A percentile compares a stretch with the other conserved stretches of the same genome.
phyloP scores from a whole-genome alignment of 2,888 invertebrate species.

The Cheilosia vernalis region DNA sequence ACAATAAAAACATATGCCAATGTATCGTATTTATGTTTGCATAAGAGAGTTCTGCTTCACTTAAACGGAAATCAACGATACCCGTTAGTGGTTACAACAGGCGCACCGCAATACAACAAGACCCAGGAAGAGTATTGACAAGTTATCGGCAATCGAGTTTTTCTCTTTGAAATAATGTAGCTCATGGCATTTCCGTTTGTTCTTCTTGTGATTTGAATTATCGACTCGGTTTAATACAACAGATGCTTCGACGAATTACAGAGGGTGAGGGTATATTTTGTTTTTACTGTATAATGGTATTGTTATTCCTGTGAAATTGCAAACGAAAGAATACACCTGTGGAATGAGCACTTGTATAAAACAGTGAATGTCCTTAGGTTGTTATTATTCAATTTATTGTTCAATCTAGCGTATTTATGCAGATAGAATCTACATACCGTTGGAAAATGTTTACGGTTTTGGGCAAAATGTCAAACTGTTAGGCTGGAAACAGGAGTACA shows the following conservation, averaged over 20 bases:
- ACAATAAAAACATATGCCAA: conserved; percentile 7
- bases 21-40: conserved; percentile 31
- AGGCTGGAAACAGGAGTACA: too few relatives aligned
- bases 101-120: conserved; percentile 11
- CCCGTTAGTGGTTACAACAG: conserved; percentile 42
- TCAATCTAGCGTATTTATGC: neutral
- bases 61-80: conserved; percentile 57
- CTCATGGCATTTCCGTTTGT: neutral
- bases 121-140: neutral
- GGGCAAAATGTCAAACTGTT: too few relatives aligned
- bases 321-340: neutral
- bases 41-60: conserved; percentile 53
- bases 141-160: conserved; percentile 29
- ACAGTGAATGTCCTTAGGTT: neutral
- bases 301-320: neutral
- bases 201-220: conserved; percentile 5
- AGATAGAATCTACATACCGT: too few relatives aligned
- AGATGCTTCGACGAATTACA: neutral
- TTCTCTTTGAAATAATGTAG: conserved; percentile 5
- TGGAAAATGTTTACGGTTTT: too few relatives aligned
- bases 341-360: neutral
- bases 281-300: neutral
- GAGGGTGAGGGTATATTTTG: neutral
- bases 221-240: conserved; percentile 9
- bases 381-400: conserved; percentile 19